phyloP scores from a whole-genome alignment of 1,140 invertebrate species.

The Rhizoglyphus robini region DNA sequence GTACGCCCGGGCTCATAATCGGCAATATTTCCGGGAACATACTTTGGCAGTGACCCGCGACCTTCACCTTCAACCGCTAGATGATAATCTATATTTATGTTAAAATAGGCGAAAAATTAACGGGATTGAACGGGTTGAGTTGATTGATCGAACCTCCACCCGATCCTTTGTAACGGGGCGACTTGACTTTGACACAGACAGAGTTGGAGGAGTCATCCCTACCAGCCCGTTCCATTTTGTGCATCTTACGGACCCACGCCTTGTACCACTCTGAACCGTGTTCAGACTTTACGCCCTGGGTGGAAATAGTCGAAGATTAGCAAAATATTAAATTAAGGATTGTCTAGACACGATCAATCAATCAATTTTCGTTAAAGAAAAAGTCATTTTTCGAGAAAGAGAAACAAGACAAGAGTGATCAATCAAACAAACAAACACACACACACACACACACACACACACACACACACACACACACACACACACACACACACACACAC shows the following conservation, averaged over 20 bases:
- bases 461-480: no score
- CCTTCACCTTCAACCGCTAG: background rate
- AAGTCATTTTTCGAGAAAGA: no score
- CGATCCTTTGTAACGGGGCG: constrained; percentile 9
- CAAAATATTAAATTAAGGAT: no score
- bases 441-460: no score
- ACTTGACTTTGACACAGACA: constrained; percentile 14
- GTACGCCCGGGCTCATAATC: constrained; percentile 81
- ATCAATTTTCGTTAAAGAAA: no score
- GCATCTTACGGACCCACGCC: constrained; percentile 88
- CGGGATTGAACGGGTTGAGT: background rate
- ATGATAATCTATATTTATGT: constrained; percentile 12
- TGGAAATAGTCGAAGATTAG: no score
- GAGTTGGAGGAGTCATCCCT: constrained; percentile 10
- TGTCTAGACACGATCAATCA: no score
- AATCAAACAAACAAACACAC: no score
- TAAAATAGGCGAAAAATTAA: background rate
- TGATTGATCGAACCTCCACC: constrained; percentile 14
- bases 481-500: no score
- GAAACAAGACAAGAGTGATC: no score
- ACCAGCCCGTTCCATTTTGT: constrained; percentile 37
- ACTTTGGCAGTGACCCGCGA: background rate
- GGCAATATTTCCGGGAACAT: constrained; percentile 26
- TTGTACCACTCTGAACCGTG: constrained; percentile 91
- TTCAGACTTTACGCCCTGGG: constrained; percentile 31